These are phyloP conservation scores for Cerastoderma edule DNA, from an alignment of 2,888 invertebrate genomes.

Conservation along the genomic window DNA sequence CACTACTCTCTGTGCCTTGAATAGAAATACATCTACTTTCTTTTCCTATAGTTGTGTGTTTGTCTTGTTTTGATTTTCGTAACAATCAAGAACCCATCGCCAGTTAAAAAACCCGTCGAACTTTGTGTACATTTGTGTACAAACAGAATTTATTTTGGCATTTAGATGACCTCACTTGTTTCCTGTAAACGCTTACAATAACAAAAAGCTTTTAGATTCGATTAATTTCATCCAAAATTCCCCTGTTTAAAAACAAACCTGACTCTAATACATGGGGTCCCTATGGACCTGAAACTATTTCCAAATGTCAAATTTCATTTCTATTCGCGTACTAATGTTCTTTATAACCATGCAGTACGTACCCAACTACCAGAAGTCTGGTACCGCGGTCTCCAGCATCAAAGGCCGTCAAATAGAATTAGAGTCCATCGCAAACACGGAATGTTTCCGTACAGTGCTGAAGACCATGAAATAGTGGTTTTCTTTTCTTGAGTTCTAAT, in stretches of 20 bases:
- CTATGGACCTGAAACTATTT: conserved; percentile 4
- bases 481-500: no score
- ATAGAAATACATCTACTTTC: no score
- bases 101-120: no score
- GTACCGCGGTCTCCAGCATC: conserved; percentile 2
- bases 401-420: conserved; percentile 18
- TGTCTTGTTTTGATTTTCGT: no score
- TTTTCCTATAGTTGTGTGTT: no score
- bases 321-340: conserved; percentile 14
- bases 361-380: neutral
- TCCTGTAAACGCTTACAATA: conserved; percentile 7
- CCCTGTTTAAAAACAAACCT: no score
- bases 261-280: conserved; percentile 7
- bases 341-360: conserved; percentile 1
- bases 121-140: no score
- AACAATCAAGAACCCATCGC: no score
- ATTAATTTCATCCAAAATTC: conserved; percentile 17
- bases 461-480: no score
- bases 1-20: no score
- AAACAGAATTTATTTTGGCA: no score
- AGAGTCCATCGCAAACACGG: conserved; percentile 3
- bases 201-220: conserved; percentile 23
- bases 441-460: neutral
- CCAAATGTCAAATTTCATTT: conserved; percentile 29
- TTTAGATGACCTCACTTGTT: no score